Evolutionary conservation across 2,888 invertebrate species (phyloP).

Genomic region (Fragum sueziense): DNA sequence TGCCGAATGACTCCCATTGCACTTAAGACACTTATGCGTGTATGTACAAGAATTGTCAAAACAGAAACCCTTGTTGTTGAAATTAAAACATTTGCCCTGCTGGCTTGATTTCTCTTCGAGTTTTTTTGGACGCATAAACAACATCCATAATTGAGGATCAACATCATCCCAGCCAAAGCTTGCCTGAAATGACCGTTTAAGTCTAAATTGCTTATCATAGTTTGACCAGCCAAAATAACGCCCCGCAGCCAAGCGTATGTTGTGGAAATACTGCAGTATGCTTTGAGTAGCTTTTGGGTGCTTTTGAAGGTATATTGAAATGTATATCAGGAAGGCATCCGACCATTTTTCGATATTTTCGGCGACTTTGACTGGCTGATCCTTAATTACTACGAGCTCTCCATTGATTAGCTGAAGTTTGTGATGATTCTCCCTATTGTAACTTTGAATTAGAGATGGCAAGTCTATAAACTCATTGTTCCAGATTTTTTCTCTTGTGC

Average conservation of each 20-base stretch:
- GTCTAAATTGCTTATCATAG: constrained; percentile 15
- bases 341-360: constrained; percentile 23
- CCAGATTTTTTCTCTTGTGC: background rate
- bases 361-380: background rate
- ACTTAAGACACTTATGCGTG: constrained; percentile 6
- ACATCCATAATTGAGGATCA: background rate
- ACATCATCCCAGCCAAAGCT: background rate
- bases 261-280: constrained; percentile 21
- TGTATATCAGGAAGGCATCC: constrained; percentile 23
- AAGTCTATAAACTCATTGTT: background rate
- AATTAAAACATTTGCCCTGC: constrained; percentile 4
- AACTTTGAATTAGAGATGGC: background rate
- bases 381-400: constrained; percentile 2
- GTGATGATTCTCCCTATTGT: background rate
- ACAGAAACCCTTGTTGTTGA: constrained; percentile 4
- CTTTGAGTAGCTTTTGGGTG: background rate
- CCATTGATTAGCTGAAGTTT: background rate
- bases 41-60: background rate
- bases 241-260: constrained; percentile 22
- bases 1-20: background rate
- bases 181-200: background rate
- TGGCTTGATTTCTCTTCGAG: background rate
- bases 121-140: background rate
- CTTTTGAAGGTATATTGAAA: background rate
- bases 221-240: background rate